Percentiles rank a stretch among this genome's conserved stretches.
These are phyloP conservation scores for Dendrophyllia cribrosa DNA, from an alignment of 64 coral and sea anemone genomes.

Conservation along the genomic window DNA sequence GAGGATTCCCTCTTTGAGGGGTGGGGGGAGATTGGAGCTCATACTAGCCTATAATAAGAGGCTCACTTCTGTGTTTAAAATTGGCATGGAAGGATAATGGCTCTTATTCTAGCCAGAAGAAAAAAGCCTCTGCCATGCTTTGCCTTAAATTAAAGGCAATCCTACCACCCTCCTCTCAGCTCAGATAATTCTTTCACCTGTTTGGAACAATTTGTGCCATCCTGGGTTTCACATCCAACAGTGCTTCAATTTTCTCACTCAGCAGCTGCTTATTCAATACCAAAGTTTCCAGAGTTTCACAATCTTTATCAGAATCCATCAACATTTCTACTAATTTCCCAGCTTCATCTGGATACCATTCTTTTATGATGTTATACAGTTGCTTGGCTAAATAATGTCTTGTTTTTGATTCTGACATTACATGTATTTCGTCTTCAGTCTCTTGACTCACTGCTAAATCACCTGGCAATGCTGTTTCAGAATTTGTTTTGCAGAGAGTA, in stretches of 20 bases:
- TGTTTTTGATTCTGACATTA: not conserved
- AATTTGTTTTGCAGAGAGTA: not conserved
- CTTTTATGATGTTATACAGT: not conserved
- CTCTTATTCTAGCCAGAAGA: too few relatives aligned
- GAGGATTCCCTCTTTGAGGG: too few relatives aligned
- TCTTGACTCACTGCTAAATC: not conserved
- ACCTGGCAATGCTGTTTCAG: not conserved
- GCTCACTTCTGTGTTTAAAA: too few relatives aligned
- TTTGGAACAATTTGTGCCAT: not conserved
- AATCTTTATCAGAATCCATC: not conserved
- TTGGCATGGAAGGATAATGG: too few relatives aligned
- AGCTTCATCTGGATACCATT: constrained; percentile 1
- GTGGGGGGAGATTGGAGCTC: too few relatives aligned
- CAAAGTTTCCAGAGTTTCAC: not conserved
- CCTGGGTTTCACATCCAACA: not conserved
- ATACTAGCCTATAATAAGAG: too few relatives aligned
- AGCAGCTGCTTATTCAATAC: not conserved
- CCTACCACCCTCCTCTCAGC: too few relatives aligned
- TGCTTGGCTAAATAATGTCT: not conserved
- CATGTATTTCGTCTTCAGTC: not conserved
- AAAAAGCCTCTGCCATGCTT: too few relatives aligned
- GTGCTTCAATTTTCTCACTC: not conserved
- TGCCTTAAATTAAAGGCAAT: too few relatives aligned
- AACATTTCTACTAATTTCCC: not conserved
- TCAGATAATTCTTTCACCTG: not conserved